Percentiles rank a stretch among this genome's conserved stretches.
phyloP scores from a whole-genome alignment of 2,113 vertebrate genomes.

The Picathartes gymnocephalus region DNA sequence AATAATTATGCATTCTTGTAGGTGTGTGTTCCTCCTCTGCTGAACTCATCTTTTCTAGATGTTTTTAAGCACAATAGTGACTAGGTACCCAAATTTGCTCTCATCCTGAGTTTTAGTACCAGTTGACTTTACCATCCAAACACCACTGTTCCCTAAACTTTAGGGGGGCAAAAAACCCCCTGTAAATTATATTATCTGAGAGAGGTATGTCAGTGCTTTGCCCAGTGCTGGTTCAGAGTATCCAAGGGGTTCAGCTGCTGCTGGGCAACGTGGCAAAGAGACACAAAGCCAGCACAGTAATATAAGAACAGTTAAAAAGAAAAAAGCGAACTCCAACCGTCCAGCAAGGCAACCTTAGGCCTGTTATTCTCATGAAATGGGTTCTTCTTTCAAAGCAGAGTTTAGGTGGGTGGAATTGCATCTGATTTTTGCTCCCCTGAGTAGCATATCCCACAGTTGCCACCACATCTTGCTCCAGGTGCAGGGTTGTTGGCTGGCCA shows the following conservation, averaged over 20 bases:
- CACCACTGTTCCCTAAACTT: neutral
- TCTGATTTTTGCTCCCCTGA: neutral
- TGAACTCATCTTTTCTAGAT: neutral
- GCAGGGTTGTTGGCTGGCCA: neutral
- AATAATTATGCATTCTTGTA: neutral
- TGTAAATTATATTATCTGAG: neutral
- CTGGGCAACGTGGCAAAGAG: neutral
- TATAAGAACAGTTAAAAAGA: neutral
- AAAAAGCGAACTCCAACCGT: neutral
- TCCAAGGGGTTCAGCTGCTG: neutral
- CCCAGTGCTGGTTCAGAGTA: neutral
- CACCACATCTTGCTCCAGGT: rapidly evolving
- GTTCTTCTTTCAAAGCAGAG: neutral
- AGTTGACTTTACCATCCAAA: neutral
- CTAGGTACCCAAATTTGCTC: neutral
- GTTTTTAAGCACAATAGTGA: neutral
- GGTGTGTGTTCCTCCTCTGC: neutral
- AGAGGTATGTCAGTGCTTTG: neutral
- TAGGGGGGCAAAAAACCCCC: rapidly evolving
- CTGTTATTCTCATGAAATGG: neutral
- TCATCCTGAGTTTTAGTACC: neutral
- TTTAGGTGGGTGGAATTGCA: neutral
- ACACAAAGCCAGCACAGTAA: neutral
- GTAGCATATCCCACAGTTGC: neutral
- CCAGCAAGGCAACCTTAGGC: neutral